A percentile compares a stretch with the other conserved stretches of the same genome.
phyloP scores from a whole-genome alignment of 2,888 invertebrate species.

The Prenolepis imparis region DNA sequence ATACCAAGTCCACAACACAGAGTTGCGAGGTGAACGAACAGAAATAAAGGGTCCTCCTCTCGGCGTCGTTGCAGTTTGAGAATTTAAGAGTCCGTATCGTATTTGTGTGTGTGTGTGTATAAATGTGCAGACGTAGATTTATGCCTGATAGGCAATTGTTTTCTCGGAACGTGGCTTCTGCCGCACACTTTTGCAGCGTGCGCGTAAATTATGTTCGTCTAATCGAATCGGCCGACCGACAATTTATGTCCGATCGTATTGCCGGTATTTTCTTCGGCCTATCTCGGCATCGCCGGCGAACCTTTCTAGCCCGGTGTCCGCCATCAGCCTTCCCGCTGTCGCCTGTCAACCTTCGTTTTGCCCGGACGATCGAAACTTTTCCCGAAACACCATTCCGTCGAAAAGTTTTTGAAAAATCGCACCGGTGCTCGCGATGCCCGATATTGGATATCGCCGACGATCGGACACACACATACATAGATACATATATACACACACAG shows the following conservation, averaged over 20 bases:
- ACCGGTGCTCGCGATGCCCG: conserved; percentile 26
- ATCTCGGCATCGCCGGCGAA: conserved; percentile 52
- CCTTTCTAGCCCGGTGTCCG: conserved; percentile 22
- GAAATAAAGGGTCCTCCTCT: conserved; percentile 63
- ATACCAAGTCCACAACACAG: conserved; percentile 10
- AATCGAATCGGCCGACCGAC: conserved; percentile 82
- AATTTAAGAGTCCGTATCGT: conserved; percentile 60
- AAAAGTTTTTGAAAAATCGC: conserved; percentile 82
- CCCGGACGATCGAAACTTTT: conserved; percentile 59
- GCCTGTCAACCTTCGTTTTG: conserved; percentile 55
- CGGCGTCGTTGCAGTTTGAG: conserved; percentile 46
- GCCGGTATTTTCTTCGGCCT: conserved; percentile 76
- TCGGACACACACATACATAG: conserved; percentile 22
- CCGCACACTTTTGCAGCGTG: conserved; percentile 59
- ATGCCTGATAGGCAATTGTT: conserved; percentile 80
- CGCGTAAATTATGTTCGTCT: conserved; percentile 82
- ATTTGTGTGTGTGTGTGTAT: background rate
- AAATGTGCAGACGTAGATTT: conserved; percentile 68
- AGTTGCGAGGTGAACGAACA: conserved; percentile 59
- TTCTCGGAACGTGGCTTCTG: conserved; percentile 73
- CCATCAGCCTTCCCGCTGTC: conserved; percentile 17
- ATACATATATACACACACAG: background rate
- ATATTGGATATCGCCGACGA: conserved; percentile 66
- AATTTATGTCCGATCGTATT: conserved; percentile 84
- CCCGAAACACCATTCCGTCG: conserved; percentile 64